A percentile compares a stretch with the other conserved stretches of the same genome.
Conservation (phyloP, 2,888 invertebrate genomes). For the Aphidoletes aphidimyza region DNA sequence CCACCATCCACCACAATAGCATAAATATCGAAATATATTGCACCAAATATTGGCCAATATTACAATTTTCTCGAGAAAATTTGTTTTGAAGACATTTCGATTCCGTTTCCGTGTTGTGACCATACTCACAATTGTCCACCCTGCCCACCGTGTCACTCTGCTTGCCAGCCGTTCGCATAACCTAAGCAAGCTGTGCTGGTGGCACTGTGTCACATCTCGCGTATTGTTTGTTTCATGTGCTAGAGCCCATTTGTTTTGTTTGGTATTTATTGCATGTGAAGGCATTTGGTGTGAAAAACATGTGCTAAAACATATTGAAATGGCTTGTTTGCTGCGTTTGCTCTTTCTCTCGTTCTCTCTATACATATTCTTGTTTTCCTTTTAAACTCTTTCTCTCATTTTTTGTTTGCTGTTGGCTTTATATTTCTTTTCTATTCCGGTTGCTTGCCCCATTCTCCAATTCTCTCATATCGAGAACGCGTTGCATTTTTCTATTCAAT, state of each 20-base stretch:
- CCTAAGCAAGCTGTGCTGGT: not conserved
- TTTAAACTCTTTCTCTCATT: not conserved
- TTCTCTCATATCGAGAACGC: not conserved
- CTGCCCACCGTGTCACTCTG: not conserved
- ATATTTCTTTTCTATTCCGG: no score
- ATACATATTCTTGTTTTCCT: not conserved
- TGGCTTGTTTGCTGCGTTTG: not conserved
- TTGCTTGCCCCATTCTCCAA: not conserved
- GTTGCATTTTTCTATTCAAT: conserved; percentile 18
- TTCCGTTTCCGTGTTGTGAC: conserved; percentile 15
- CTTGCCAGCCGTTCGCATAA: not conserved
- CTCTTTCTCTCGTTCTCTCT: not conserved
- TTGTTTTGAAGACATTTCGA: conserved; percentile 37
- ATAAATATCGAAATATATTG: conserved; percentile 49
- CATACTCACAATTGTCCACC: not conserved
- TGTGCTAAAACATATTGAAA: conserved; percentile 43
- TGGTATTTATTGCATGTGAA: conserved; percentile 39
- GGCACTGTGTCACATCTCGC: conserved; percentile 6
- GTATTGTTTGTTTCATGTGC: conserved; percentile 18
- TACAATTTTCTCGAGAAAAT: conserved; percentile 18
- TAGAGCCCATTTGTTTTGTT: conserved; percentile 32
- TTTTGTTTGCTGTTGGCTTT: no score
- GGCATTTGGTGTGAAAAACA: conserved; percentile 41
- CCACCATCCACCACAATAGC: conserved; percentile 5
- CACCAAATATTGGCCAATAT: conserved; percentile 47